These are phyloP conservation scores for Eclectus roratus DNA, from an alignment of 2,113 vertebrate species.

Conservation along the genomic window DNA sequence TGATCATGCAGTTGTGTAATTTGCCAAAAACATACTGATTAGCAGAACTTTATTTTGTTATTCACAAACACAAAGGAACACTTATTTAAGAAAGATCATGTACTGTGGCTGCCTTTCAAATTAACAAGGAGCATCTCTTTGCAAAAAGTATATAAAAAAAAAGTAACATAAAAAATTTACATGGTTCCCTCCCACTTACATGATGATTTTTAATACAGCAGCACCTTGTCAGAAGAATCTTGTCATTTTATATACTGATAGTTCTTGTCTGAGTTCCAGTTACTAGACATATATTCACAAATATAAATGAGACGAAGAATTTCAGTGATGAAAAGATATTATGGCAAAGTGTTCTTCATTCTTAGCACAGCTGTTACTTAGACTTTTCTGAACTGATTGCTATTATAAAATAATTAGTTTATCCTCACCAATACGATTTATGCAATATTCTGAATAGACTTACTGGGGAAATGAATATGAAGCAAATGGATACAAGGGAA, in stretches of 20 bases:
- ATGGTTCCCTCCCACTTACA: neutral
- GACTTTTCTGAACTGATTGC: neutral
- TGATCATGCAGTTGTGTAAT: neutral
- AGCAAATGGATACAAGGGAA: neutral
- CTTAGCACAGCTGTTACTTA: neutral
- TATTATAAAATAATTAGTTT: neutral
- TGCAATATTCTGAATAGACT: neutral
- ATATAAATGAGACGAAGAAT: neutral
- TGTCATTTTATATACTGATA: neutral
- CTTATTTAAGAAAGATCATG: neutral
- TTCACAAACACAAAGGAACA: neutral
- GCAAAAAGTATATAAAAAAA: neutral
- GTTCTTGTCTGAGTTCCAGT: neutral
- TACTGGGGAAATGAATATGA: neutral
- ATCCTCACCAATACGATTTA: neutral
- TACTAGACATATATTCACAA: neutral
- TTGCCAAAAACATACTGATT: neutral
- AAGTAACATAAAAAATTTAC: neutral
- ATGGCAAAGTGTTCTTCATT: neutral
- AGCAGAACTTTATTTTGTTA: neutral
- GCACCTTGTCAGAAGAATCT: neutral
- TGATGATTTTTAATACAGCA: neutral
- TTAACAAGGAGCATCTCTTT: neutral
- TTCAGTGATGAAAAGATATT: neutral
- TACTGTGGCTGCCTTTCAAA: neutral